These are phyloP conservation scores for Saiga tatarica DNA, from an alignment of 2,113 vertebrate genomes.

Conservation along the genomic window DNA sequence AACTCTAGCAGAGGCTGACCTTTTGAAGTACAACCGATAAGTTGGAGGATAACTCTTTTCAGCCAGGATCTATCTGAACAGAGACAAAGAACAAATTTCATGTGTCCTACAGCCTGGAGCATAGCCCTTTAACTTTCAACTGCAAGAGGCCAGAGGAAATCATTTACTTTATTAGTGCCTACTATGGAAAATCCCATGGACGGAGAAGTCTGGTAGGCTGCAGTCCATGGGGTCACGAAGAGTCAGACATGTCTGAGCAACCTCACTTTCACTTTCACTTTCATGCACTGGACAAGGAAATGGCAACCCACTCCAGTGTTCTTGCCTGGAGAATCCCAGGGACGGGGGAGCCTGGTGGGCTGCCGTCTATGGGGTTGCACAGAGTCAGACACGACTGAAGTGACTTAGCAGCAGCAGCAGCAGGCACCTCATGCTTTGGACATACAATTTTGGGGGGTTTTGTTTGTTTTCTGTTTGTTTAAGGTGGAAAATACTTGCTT, in stretches of 20 bases:
- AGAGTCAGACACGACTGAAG: too few species aligned
- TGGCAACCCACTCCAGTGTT: too few species aligned
- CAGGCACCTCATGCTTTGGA: background rate
- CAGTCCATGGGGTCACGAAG: too few species aligned
- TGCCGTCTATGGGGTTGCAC: too few species aligned
- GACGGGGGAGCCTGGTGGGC: too few species aligned
- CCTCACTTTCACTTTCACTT: too few species aligned
- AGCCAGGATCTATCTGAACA: background rate
- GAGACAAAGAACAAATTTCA: background rate
- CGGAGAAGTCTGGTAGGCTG: too few species aligned
- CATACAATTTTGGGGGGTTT: background rate
- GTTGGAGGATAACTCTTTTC: background rate
- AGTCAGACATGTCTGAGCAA: rapidly evolving
- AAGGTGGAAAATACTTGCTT: background rate
- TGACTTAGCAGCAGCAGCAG: too few species aligned
- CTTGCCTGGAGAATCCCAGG: too few species aligned
- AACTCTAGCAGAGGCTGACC: background rate
- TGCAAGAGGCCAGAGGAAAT: background rate
- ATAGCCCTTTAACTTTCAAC: background rate
- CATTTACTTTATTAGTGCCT: background rate
- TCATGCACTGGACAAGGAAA: too few species aligned
- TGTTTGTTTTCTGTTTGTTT: background rate
- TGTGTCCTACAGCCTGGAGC: rapidly evolving
- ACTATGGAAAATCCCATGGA: too few species aligned
- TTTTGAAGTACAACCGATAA: background rate